Base-by-base conservation (phyloP, 1,140 invertebrate genomes). In the Saccostrea glomerata region DNA sequence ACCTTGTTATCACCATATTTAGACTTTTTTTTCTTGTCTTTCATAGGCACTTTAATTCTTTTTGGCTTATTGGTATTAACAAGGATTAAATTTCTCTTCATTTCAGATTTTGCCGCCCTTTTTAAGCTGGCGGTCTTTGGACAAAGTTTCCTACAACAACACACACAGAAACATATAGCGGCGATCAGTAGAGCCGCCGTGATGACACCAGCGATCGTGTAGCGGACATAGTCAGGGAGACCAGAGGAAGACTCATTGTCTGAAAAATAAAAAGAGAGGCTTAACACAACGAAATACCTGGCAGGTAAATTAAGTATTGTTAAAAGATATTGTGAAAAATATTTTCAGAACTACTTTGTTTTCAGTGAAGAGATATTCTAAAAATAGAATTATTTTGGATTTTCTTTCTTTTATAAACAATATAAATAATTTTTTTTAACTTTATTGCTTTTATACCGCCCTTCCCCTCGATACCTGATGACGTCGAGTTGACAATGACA, bases 1-100 rank as follows among this genome's bases (percentile, higher is more conserved):
- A 77, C 70, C 11, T 77, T 77, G 25, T 77, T 77, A 15, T 63
- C 58, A n/a, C 70, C 70, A 15, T 77, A 77, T 77, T 77, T 77
- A 36, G 70, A 77, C 15, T 15, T 25, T 15, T 13, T 77, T 15
- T 13, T 77, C 70, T 40, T 77, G 25, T 77, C 12, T 15, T 77
- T 77, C 11, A 25, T 25, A 2, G 70, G 70, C 15, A 77, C 25
- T 30, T 77, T 77, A 2, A 77, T 30, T 30, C 11, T 77, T 15
- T 77, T 77, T 30, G 70, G 70, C 15, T 40, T 77, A 77, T 77
- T 77, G 15, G 70, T 77, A 30, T 77, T 77, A 30, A 36, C 30
- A 3, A 77, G 23, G 23, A 77, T 30, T 12, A 77, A 36, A 36
- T 77, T 77, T 77, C 70, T 77, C 15, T 77, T 77, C 70, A 77